These are phyloP conservation scores for Stramonita haemastoma DNA, from an alignment of 2,888 invertebrate species.

Conservation along the genomic window DNA sequence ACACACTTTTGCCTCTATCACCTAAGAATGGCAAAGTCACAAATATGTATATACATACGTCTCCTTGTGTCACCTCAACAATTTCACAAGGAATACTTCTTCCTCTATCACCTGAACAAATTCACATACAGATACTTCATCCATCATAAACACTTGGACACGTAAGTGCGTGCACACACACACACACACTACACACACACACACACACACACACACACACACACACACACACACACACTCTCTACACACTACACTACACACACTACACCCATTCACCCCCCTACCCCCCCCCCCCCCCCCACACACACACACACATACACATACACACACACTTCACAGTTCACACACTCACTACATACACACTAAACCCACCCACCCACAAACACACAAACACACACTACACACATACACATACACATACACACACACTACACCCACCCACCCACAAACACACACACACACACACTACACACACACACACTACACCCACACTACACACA, in stretches of 20 bases:
- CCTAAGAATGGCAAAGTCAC: too few relatives aligned
- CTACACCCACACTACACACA: neutral
- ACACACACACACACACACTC: neutral
- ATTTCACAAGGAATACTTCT: too few relatives aligned
- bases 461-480: neutral
- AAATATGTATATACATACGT: neutral
- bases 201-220: constrained; percentile 4
- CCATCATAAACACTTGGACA: neutral
- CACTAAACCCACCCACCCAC: constrained; percentile 7
- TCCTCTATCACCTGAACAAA: neutral
- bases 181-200: neutral
- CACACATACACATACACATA: too few relatives aligned
- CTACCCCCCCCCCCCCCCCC: too few relatives aligned
- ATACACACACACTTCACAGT: neutral
- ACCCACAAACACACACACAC: neutral
- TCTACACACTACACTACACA: neutral
- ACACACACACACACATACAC: neutral
- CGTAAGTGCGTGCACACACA: neutral
- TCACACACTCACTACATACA: neutral
- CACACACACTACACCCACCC: too few relatives aligned
- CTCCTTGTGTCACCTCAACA: too few relatives aligned
- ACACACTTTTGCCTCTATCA: neutral
- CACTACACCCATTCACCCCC: neutral
- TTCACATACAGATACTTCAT: neutral
- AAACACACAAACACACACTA: neutral